Percentiles rank a stretch among this genome's conserved stretches.
Evolutionary conservation across 2,797 vertebrate genomes (phyloP).

Genomic region (Clamator glandarius): DNA sequence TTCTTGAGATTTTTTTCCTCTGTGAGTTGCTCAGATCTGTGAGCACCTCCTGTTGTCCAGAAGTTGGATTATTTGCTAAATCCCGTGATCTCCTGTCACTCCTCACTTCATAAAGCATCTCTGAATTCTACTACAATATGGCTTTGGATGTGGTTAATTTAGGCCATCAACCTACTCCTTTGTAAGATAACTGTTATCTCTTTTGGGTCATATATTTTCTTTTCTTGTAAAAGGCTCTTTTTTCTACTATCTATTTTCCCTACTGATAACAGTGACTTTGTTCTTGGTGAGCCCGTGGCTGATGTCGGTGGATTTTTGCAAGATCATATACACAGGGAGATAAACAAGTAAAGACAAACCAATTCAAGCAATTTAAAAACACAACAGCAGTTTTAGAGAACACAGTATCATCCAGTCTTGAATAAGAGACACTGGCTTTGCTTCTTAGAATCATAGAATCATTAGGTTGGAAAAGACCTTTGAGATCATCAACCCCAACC

Average conservation of each 20-base stretch:
- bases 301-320: not conserved
- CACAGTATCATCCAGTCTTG: not conserved
- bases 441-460: too few species aligned
- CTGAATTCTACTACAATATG: not conserved
- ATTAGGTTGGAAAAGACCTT: too few species aligned
- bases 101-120: not conserved
- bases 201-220: not conserved
- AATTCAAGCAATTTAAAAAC: constrained; percentile 32
- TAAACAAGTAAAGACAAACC: constrained; percentile 22
- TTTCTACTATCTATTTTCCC: not conserved
- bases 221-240: not conserved
- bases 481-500: too few species aligned
- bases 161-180: not conserved
- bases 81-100: not conserved
- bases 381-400: not conserved
- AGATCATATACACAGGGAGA: not conserved
- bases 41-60: not conserved
- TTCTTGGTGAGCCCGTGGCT: not conserved
- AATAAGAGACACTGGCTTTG: not conserved
- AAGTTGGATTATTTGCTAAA: not conserved
- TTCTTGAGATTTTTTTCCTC: not conserved
- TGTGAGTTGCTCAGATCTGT: not conserved
- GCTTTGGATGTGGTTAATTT: not conserved
- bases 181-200: not conserved
- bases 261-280: not conserved